phyloP scores from a whole-genome alignment of 2,113 vertebrate genomes.

The Pleuronectes platessa region DNA sequence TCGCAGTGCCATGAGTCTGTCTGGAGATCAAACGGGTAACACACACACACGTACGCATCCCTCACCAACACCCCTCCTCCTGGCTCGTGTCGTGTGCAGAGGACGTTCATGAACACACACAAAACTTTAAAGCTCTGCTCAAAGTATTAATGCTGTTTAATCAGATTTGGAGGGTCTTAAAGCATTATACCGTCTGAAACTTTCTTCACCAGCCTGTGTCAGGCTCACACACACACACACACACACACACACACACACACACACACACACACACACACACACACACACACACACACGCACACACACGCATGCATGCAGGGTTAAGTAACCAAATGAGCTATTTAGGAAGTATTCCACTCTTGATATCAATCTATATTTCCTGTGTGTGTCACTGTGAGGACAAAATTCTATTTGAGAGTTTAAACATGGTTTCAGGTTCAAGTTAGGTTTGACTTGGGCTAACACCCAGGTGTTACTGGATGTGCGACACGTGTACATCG shows the following conservation, averaged over 20 bases:
- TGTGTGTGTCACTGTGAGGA: not conserved
- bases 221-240: slow-evolving; percentile 29
- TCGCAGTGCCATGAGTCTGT: slow-evolving; percentile 92
- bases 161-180: slow-evolving; percentile 66
- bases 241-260: too few relatives aligned
- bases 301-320: not conserved
- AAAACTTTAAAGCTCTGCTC: not conserved
- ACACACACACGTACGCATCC: not conserved
- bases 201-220: slow-evolving; percentile 46
- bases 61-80: not conserved
- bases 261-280: too few relatives aligned
- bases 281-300: too few relatives aligned
- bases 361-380: not conserved
- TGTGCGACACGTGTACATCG: too few relatives aligned
- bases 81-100: not conserved
- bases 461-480: too few relatives aligned
- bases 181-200: slow-evolving; percentile 65
- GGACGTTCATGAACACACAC: not conserved
- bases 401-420: not conserved
- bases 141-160: slow-evolving; percentile 30
- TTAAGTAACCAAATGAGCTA: slow-evolving; percentile 18
- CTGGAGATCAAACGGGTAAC: slow-evolving; percentile 92
- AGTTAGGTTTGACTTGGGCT: too few relatives aligned
- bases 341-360: slow-evolving; percentile 39
- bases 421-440: too few relatives aligned